Evolutionary conservation across 2,888 invertebrate species (phyloP).

Genomic region (Ophion ventricosus): DNA sequence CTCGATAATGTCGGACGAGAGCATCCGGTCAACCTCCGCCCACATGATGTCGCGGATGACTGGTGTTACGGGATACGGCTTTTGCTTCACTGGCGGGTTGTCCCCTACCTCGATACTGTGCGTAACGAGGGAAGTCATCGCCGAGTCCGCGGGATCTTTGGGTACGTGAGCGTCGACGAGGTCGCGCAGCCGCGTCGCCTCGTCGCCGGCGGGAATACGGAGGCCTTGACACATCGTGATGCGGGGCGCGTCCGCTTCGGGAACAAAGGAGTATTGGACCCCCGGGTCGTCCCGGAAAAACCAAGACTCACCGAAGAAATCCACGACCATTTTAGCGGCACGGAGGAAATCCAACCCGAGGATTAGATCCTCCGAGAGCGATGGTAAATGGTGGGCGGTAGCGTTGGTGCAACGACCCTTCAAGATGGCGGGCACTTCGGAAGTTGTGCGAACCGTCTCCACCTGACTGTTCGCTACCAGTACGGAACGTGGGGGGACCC

Average conservation of each 20-base stretch:
- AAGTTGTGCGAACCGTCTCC: background rate
- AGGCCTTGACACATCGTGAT: conserved; percentile 35
- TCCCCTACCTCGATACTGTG: background rate
- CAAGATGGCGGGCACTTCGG: background rate
- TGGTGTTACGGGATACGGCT: conserved; percentile 18
- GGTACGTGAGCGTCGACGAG: background rate
- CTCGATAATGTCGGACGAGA: background rate
- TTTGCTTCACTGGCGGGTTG: background rate
- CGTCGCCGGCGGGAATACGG: background rate
- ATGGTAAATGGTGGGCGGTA: conserved; percentile 13
- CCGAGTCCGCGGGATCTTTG: background rate
- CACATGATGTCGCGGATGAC: conserved; percentile 12
- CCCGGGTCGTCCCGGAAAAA: conserved; percentile 23
- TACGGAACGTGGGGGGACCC: background rate
- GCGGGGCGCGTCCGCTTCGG: background rate
- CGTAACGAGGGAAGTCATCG: background rate
- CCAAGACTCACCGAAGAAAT: conserved; percentile 28
- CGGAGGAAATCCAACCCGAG: conserved; percentile 43
- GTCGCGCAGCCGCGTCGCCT: background rate
- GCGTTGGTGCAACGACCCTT: background rate
- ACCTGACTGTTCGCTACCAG: background rate
- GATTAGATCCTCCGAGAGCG: conserved; percentile 35
- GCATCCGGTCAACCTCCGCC: conserved; percentile 16
- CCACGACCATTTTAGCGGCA: conserved; percentile 28
- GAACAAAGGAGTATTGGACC: background rate